phyloP scores from a whole-genome alignment of 2,888 invertebrate species.

The Dermolepida albohirtum region DNA sequence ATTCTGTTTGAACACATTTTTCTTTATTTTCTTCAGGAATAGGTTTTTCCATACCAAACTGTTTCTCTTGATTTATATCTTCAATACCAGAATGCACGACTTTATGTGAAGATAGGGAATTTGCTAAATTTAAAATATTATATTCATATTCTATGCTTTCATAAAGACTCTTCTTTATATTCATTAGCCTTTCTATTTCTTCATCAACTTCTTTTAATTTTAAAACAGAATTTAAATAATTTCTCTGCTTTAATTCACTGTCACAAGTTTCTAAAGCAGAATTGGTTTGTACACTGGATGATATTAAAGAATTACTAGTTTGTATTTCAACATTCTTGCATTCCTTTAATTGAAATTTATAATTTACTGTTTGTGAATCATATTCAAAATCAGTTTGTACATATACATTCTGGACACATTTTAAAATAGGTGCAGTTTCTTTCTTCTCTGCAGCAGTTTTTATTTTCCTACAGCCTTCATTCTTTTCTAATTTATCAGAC shows the following conservation, averaged over 20 bases:
- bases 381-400: neutral
- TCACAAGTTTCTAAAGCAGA: constrained; percentile 37
- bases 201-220: constrained; percentile 53
- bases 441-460: constrained; percentile 41
- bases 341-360: constrained; percentile 7
- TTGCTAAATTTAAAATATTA: neutral
- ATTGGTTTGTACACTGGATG: constrained; percentile 28
- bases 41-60: neutral
- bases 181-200: constrained; percentile 53
- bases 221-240: constrained; percentile 40
- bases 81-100: neutral
- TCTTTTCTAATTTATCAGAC: neutral
- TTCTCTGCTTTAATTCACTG: constrained; percentile 2
- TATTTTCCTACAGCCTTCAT: constrained; percentile 23
- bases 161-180: constrained; percentile 51
- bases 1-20: neutral
- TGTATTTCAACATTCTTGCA: constrained; percentile 34
- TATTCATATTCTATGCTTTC: constrained; percentile 34
- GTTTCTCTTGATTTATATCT: neutral
- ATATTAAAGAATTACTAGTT: constrained; percentile 4
- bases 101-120: neutral
- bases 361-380: neutral
- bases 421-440: constrained; percentile 24
- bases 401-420: constrained; percentile 1
- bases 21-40: neutral